phyloP scores from a whole-genome alignment of 92 coral and sea anemone genomes.

The Muricea muricata region DNA sequence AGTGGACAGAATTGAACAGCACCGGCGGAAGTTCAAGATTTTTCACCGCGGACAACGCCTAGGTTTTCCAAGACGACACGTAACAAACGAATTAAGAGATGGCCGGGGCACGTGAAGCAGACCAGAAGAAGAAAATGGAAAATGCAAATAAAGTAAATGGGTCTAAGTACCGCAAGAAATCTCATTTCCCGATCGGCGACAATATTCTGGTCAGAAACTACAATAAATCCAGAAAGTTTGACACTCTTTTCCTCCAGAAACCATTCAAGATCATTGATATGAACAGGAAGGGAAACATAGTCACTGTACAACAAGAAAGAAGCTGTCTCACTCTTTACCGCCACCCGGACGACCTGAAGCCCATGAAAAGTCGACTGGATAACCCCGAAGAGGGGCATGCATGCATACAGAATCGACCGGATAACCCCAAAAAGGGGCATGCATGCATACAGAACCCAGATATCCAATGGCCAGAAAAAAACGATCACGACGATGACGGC shows the following conservation, averaged over 20 bases:
- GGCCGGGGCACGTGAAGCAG: not conserved
- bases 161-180: constrained; percentile 10
- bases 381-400: not conserved
- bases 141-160: constrained; percentile 2
- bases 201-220: not conserved
- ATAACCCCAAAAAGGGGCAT: not conserved
- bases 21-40: not conserved
- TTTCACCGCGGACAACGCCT: not conserved
- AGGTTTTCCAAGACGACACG: not conserved
- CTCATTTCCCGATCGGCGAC: constrained; percentile 10
- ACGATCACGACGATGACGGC: not conserved
- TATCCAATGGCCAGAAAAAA: constrained; percentile 1
- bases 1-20: not conserved
- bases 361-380: not conserved
- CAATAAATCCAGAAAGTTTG: not conserved
- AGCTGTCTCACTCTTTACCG: not conserved
- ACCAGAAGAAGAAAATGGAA: not conserved
- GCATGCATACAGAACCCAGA: not conserved
- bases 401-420: not conserved
- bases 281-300: not conserved
- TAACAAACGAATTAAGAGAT: not conserved
- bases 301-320: not conserved
- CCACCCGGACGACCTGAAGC: constrained; percentile 5
- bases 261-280: constrained; percentile 15
- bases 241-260: not conserved